phyloP scores from a whole-genome alignment of 2,797 vertebrate species.

The Esox lucius region DNA sequence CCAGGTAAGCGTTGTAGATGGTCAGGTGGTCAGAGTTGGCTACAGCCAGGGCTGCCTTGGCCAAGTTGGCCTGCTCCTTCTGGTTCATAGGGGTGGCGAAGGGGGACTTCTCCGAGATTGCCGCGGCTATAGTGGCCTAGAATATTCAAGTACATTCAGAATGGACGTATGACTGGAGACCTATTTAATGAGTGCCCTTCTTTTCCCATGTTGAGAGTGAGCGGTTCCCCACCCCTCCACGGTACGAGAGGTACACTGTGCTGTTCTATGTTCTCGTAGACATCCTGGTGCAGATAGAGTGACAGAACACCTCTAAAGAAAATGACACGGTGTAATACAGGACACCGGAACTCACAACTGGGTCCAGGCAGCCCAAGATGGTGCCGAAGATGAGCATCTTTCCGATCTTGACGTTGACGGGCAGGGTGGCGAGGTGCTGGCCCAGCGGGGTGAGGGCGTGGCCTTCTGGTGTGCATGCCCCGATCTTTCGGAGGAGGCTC shows the following conservation, averaged over 20 bases:
- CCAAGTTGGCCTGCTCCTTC: conserved; percentile 94
- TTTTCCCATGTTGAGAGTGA: too few species aligned
- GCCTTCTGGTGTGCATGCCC: conserved; percentile 83
- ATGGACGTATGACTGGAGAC: neutral
- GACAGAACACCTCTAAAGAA: neutral
- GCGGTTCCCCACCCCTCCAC: too few species aligned
- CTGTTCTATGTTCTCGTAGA: too few species aligned
- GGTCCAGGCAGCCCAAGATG: conserved; percentile 93
- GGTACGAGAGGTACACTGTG: too few species aligned
- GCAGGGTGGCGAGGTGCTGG: conserved; percentile 91
- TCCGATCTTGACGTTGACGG: conserved; percentile 96
- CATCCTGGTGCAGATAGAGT: too few species aligned
- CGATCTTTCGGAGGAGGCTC: conserved; percentile 88
- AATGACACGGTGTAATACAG: neutral
- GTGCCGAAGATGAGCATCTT: conserved; percentile 99
- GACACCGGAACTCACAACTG: conserved; percentile 79
- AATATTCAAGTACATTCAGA: conserved; percentile 24
- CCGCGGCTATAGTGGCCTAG: conserved; percentile 93
- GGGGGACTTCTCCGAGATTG: conserved; percentile 96
- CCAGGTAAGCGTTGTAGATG: conserved; percentile 90
- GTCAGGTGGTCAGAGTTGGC: conserved; percentile 94
- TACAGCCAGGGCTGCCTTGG: conserved; percentile 84
- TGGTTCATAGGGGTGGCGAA: conserved; percentile 93
- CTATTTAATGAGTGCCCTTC: too few species aligned
- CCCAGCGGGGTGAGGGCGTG: conserved; percentile 89